phyloP scores from a whole-genome alignment of 2,113 vertebrate species.

The Bufo gargarizans region DNA sequence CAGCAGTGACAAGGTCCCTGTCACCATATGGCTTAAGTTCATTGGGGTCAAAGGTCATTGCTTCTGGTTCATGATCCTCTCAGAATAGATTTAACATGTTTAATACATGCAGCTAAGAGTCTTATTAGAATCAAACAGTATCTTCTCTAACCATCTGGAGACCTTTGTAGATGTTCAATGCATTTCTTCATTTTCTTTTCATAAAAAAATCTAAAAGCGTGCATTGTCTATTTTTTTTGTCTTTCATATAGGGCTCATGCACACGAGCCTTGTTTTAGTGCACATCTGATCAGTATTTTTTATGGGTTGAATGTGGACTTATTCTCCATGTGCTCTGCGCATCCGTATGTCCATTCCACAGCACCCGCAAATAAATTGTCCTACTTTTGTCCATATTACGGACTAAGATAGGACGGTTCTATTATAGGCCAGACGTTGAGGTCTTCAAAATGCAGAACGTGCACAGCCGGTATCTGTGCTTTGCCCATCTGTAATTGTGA shows the following conservation, averaged over 20 bases:
- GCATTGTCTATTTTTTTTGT: neutral
- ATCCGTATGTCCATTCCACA: too few species aligned
- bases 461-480: too few species aligned
- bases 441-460: too few species aligned
- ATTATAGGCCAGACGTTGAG: too few species aligned
- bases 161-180: neutral
- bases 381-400: too few species aligned
- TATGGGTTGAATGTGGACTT: too few species aligned
- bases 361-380: too few species aligned
- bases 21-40: slow-evolving; percentile 37
- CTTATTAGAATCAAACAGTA: neutral
- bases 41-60: slow-evolving; percentile 6
- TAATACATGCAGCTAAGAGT: neutral
- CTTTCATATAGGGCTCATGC: neutral
- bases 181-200: neutral
- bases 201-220: neutral
- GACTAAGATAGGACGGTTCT: too few species aligned
- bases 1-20: neutral
- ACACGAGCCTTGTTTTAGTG: neutral
- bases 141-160: slow-evolving; percentile 34
- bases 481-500: too few species aligned
- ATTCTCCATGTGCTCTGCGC: too few species aligned
- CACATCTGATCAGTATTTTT: neutral
- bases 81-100: slow-evolving; percentile 11
- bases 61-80: slow-evolving; percentile 8